Base-by-base conservation (phyloP, 2,113 vertebrate species). In the Pandion haliaetus region DNA sequence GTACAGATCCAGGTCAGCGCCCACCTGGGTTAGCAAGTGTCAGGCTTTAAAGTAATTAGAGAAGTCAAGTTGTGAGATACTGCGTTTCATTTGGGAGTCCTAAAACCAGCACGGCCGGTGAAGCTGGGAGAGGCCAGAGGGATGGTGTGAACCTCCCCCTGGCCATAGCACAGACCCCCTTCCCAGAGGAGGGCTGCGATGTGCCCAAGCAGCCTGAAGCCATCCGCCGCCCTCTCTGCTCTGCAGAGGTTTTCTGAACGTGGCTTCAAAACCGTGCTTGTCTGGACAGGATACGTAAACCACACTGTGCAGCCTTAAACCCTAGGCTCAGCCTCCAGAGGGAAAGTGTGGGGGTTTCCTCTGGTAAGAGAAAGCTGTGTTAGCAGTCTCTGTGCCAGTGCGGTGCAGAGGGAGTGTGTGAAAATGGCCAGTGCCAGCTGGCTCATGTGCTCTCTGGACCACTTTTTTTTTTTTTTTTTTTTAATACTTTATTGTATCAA, bases 311-410 rank as follows among this genome's bases (percentile, higher is more conserved):
- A 59, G 69, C 76, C 58, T 42, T 52, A 62, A 82, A 74, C 32
- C 11, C 15, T 5, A 11, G 45, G 26, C 42, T 88, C 82, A 90
- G n/a, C 50, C 84, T 90, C 54, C 70, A 40, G 65, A 59, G 73
- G 61, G 54, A 87, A 82, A 73, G 54, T 6, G 73, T 14, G 49
- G 89, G 58, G 62, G 62, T 72, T 95, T 77, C 81, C 72, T 88
- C 62, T 73, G 78, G 49, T 66, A 69, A 38, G 45, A 55, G 71
- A 52, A 71, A 93, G 89, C 95, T 94, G 82, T 29, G 87, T 85
- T 95, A 96, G 93, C 95, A 92, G 36, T 57, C 77, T 82, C 44
- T 2, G 5, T 94, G 83, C 88, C 96, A 90, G 89, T 92, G 93
- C 2, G 70, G 73, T 76, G 70, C 31, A 57, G 61, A 91, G 45